Evolutionary conservation across 2,113 vertebrate species (phyloP).

Genomic region (Hippocampus abdominalis): DNA sequence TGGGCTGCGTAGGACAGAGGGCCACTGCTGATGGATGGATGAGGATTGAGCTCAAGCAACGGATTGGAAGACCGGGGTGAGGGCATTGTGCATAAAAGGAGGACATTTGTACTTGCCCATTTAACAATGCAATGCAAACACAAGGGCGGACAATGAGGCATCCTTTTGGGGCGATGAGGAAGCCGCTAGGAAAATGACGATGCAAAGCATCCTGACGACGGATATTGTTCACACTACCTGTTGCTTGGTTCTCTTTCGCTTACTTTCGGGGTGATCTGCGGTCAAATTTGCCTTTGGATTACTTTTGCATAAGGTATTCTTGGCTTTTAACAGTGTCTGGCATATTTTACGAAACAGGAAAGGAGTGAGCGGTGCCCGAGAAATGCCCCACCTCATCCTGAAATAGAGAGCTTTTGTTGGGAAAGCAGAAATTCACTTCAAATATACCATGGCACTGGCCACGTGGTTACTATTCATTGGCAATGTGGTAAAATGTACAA

Average conservation of each 20-base stretch:
- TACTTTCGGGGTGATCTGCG: constrained; percentile 62
- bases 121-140: constrained; percentile 71
- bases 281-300: constrained; percentile 61
- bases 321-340: constrained; percentile 63
- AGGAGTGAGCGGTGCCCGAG: constrained; percentile 46
- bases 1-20: constrained; percentile 40
- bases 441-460: background rate
- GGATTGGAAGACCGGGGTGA: constrained; percentile 38
- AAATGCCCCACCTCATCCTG: constrained; percentile 50
- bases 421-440: constrained; percentile 33
- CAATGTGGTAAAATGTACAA: background rate
- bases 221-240: constrained; percentile 60
- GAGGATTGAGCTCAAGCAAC: constrained; percentile 47
- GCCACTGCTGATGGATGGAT: constrained; percentile 67
- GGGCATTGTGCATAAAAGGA: constrained; percentile 53
- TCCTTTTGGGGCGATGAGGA: constrained; percentile 58
- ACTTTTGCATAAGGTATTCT: constrained; percentile 62
- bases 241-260: constrained; percentile 46
- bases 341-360: constrained; percentile 68
- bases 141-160: constrained; percentile 57
- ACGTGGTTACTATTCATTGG: too few relatives aligned
- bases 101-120: constrained; percentile 68
- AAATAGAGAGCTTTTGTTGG: constrained; percentile 47
- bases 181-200: constrained; percentile 73
- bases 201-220: constrained; percentile 63